Evolutionary conservation across 2,888 invertebrate genomes (phyloP).

Genomic region (Trissonchulus latispiculum): DNA sequence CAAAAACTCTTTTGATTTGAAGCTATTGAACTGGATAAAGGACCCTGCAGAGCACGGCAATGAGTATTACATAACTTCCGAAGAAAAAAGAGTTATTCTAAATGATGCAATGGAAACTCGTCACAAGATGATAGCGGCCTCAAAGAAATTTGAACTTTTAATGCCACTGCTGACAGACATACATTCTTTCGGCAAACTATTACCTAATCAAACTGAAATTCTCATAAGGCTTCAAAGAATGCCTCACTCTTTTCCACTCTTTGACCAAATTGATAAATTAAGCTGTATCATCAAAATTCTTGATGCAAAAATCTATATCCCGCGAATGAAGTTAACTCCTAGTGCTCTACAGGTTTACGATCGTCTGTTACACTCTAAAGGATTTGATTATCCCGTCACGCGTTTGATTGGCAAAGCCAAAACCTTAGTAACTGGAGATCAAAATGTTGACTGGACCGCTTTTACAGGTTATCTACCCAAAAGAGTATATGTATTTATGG

Average conservation of each 20-base stretch:
- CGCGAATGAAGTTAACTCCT: neutral
- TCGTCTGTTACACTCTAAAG: neutral
- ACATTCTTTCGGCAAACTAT: neutral
- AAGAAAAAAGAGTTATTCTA: neutral
- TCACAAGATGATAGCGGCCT: neutral
- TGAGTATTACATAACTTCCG: neutral
- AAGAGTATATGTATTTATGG: neutral
- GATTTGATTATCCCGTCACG: neutral
- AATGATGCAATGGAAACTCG: neutral
- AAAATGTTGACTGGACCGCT: slow-evolving; percentile 5
- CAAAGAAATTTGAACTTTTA: neutral
- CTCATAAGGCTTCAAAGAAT: neutral
- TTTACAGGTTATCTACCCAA: neutral
- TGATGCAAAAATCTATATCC: neutral
- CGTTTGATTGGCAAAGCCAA: neutral
- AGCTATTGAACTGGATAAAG: neutral
- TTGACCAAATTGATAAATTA: neutral
- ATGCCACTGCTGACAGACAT: neutral
- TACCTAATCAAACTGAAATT: neutral
- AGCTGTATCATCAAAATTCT: neutral
- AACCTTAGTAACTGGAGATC: neutral
- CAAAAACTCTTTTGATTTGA: neutral
- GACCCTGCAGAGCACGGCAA: neutral
- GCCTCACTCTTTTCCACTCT: neutral
- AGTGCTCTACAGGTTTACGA: neutral